phyloP scores from a whole-genome alignment of 2,888 invertebrate species.

The Orchestes rusci region DNA sequence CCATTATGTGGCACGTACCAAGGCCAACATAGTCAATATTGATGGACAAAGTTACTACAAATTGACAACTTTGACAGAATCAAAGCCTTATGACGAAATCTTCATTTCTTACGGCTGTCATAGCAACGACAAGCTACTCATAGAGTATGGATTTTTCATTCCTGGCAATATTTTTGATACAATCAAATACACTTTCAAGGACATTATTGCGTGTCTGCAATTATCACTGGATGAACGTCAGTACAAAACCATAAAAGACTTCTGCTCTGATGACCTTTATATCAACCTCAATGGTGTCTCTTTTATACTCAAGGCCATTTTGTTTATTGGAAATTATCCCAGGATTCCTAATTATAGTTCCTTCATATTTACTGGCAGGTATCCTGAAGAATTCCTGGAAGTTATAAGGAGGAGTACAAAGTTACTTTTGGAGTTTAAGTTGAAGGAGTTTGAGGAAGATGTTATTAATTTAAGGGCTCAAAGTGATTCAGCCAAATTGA shows the following conservation, averaged over 20 bases:
- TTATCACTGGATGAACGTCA: conserved; percentile 37
- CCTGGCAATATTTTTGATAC: conserved; percentile 31
- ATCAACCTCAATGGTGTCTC: conserved; percentile 57
- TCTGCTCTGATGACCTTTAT: conserved; percentile 53
- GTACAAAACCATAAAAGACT: conserved; percentile 54
- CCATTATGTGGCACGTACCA: conserved; percentile 54
- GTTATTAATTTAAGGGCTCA: conserved; percentile 3
- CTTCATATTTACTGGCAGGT: conserved; percentile 29
- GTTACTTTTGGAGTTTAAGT: conserved; percentile 20
- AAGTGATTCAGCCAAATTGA: too few species aligned
- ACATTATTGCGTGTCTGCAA: conserved; percentile 26
- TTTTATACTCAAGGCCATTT: conserved; percentile 52
- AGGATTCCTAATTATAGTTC: conserved; percentile 25
- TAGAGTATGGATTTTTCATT: conserved; percentile 79
- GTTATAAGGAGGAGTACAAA: conserved; percentile 5
- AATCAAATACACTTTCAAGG: conserved; percentile 26
- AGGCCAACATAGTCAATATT: conserved; percentile 37
- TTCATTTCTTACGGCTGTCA: conserved; percentile 87
- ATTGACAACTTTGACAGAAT: conserved; percentile 48
- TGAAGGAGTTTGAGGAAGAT: conserved; percentile 14
- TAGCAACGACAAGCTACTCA: conserved; percentile 69
- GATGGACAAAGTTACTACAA: conserved; percentile 45
- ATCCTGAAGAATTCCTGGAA: conserved; percentile 26
- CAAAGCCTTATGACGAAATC: conserved; percentile 62
- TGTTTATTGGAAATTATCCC: conserved; percentile 32